These are phyloP conservation scores for Phalanger gymnotis DNA, from an alignment of 2,797 vertebrate species.

Conservation along the genomic window DNA sequence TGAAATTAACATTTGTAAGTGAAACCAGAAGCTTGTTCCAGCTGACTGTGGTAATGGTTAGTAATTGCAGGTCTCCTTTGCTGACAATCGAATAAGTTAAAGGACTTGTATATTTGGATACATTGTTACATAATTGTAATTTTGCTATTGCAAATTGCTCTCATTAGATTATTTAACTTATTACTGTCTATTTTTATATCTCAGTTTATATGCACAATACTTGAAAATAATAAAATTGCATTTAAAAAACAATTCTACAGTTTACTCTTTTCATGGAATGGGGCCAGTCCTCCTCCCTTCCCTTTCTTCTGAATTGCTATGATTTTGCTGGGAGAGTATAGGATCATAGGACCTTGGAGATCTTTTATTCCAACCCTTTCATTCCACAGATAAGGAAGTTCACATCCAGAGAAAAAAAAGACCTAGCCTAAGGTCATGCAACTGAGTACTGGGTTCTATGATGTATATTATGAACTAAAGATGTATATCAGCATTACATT, in stretches of 20 bases:
- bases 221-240: conserved; percentile 56
- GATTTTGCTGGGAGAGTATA: neutral
- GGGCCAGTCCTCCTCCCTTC: neutral
- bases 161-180: conserved; percentile 55
- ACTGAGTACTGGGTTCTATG: neutral
- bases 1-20: neutral
- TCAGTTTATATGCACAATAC: conserved; percentile 8
- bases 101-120: conserved; percentile 34
- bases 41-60: neutral
- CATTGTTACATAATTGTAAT: conserved; percentile 54
- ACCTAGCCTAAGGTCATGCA: neutral
- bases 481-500: neutral
- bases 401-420: neutral
- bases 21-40: neutral
- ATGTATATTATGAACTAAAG: neutral
- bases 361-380: neutral
- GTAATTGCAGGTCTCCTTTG: neutral
- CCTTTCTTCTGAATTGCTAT: conserved; percentile 47
- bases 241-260: neutral
- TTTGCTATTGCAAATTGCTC: conserved; percentile 34
- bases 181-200: conserved; percentile 47
- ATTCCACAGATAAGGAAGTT: neutral
- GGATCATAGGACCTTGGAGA: neutral
- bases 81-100: neutral
- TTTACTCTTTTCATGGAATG: conserved; percentile 20